Conservation (phyloP, 2,888 invertebrate genomes). For the Polydrusus cervinus region DNA sequence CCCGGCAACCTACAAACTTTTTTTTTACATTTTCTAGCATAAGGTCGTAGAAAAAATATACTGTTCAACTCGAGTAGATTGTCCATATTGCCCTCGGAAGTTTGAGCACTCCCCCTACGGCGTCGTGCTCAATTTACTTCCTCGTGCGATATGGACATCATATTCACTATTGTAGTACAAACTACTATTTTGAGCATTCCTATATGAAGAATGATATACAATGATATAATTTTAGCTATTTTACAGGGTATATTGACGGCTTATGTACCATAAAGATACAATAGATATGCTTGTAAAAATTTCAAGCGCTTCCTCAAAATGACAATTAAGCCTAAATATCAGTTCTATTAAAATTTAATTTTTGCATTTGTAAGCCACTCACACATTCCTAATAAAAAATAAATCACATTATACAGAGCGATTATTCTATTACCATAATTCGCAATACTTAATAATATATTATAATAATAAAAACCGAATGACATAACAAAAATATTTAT, state of each 20-base stretch:
- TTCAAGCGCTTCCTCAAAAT: neutral
- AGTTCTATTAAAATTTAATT: conserved; percentile 17
- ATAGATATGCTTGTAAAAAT: neutral
- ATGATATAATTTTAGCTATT: neutral
- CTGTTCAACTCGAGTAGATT: too few relatives aligned
- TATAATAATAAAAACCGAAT: conserved; percentile 35
- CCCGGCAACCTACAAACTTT: too few relatives aligned
- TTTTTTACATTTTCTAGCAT: too few relatives aligned
- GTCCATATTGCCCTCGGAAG: too few relatives aligned
- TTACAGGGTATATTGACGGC: too few relatives aligned
- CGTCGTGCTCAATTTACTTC: too few relatives aligned
- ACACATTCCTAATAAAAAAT: conserved; percentile 28
- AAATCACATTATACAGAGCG: conserved; percentile 33
- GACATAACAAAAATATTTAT: conserved; percentile 42
- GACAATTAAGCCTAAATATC: neutral
- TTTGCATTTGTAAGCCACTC: conserved; percentile 33
- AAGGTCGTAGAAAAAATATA: too few relatives aligned
- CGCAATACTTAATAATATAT: conserved; percentile 19
- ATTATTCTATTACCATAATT: conserved; percentile 33
- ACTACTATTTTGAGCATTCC: too few relatives aligned
- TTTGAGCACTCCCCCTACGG: too few relatives aligned
- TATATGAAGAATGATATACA: too few relatives aligned
- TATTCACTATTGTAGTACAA: too few relatives aligned
- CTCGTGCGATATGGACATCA: too few relatives aligned
- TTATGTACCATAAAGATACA: neutral